Conservation (phyloP, 2,888 invertebrate genomes). For the Abrostola triplasia region DNA sequence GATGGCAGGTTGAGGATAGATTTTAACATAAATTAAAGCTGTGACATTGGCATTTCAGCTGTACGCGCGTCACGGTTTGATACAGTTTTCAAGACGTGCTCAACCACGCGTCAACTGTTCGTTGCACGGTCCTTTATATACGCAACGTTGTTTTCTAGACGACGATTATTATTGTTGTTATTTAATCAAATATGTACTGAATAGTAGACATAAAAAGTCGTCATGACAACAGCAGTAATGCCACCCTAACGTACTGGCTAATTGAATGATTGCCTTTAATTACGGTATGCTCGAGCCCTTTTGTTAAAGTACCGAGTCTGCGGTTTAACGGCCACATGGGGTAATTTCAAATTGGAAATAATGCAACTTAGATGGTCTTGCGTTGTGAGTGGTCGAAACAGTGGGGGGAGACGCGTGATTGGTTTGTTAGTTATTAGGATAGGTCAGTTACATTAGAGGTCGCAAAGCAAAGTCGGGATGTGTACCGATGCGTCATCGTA, state of each 20-base stretch:
- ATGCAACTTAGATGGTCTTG: constrained; percentile 12
- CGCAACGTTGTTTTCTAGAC: neutral
- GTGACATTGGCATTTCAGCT: neutral
- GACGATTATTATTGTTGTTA: constrained; percentile 14
- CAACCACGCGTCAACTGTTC: neutral
- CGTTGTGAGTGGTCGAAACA: constrained; percentile 9
- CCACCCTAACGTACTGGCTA: constrained; percentile 63
- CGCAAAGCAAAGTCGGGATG: constrained; percentile 18
- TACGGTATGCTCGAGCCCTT: constrained; percentile 64
- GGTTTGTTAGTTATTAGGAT: constrained; percentile 28
- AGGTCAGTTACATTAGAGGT: constrained; percentile 49
- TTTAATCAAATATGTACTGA: constrained; percentile 22
- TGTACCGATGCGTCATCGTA: neutral
- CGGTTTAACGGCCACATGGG: constrained; percentile 70
- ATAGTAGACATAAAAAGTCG: constrained; percentile 37
- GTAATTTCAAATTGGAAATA: constrained; percentile 46
- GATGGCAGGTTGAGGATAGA: neutral
- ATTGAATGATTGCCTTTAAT: constrained; percentile 82
- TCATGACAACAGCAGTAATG: constrained; percentile 59
- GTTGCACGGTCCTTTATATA: neutral
- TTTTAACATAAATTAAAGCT: neutral
- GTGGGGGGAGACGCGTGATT: constrained; percentile 20
- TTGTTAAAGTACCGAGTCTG: constrained; percentile 68
- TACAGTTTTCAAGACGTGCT: neutral
- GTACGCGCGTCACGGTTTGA: neutral